Evolutionary conservation across 1,140 invertebrate genomes (phyloP), one percentile per base, ranked within the genome.

Genomic region (Magallana ariakensis): DNA sequence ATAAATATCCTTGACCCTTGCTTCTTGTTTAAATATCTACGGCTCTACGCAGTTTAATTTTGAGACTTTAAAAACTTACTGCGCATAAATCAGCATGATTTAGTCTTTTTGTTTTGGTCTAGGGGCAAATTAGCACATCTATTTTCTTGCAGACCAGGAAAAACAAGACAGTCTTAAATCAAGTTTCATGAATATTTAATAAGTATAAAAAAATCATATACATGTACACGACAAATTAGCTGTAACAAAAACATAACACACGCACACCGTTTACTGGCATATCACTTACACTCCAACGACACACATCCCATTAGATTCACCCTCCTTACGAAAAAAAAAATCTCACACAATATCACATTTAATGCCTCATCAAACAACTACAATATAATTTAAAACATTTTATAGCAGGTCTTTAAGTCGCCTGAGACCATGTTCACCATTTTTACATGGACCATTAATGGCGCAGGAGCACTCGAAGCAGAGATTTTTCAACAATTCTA

Each of bases 121-220:
- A 4, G 33, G 33, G 33, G 33, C 33, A 46, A 46, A 46, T 2
- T 46, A 46, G 33, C 33, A 46, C 33, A 46, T 46, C 33, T 46
- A 46, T 46, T 46, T 4, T 46, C 33, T 46, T 46, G 33, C 33
- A 46, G 33, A 46, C 33, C 33, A 46, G 33, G 33, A 46, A 46
- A 46, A 46, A 70, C 26, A 70, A 70, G 26, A 10, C 19, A 70
- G 19, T 22, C 7, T n/a, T 11, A 9, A 0, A 26, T 33, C 13
- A 75, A 13, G 66, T 75, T 60, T 75, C 66, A 75, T 75, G 66
- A 75, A 75, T 75, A 33, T 46, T 75, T 75, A 75, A 75, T 75
- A 75, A 75, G 19, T 75, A 26, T 75, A 75, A 16, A 75, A n/a
- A 75, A 75, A 26, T 75, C 22, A 46, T 46, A 46, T 46, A 46